These are phyloP conservation scores for Protonemura montana DNA, from an alignment of 2,888 invertebrate species.

Conservation along the genomic window DNA sequence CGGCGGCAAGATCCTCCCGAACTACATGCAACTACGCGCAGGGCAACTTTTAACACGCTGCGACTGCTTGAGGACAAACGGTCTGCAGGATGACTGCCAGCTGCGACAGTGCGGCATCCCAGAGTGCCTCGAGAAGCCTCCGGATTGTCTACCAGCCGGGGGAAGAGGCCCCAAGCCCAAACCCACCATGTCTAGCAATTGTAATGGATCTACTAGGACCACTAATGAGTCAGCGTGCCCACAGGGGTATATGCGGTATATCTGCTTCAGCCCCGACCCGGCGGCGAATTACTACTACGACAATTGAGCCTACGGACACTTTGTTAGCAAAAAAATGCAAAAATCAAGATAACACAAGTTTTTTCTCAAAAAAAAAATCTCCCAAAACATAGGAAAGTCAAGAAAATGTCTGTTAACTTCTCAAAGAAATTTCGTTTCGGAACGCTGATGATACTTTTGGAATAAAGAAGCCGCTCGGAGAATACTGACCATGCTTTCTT, in stretches of 20 bases:
- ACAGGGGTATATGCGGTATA: background rate
- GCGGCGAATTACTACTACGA: background rate
- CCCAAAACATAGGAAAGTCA: background rate
- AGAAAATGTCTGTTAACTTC: background rate
- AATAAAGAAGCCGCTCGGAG: background rate
- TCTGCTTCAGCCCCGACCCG: background rate
- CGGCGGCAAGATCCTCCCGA: background rate
- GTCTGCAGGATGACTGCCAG: constrained; percentile 67
- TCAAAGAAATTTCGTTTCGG: background rate
- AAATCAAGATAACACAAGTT: background rate
- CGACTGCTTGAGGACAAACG: constrained; percentile 67
- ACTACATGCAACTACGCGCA: constrained; percentile 63
- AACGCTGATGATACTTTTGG: background rate
- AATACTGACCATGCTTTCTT: background rate
- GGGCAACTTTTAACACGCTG: constrained; percentile 66
- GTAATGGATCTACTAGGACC: background rate
- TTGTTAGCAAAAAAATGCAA: background rate
- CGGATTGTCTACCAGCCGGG: constrained; percentile 57
- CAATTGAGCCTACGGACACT: background rate
- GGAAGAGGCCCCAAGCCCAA: background rate
- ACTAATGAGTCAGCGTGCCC: background rate
- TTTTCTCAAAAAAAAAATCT: background rate
- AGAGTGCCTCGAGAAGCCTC: constrained; percentile 63
- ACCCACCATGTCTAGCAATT: background rate
- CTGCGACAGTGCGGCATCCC: constrained; percentile 65